phyloP scores from a whole-genome alignment of 1,140 invertebrate species.

The Littorina saxatilis region DNA sequence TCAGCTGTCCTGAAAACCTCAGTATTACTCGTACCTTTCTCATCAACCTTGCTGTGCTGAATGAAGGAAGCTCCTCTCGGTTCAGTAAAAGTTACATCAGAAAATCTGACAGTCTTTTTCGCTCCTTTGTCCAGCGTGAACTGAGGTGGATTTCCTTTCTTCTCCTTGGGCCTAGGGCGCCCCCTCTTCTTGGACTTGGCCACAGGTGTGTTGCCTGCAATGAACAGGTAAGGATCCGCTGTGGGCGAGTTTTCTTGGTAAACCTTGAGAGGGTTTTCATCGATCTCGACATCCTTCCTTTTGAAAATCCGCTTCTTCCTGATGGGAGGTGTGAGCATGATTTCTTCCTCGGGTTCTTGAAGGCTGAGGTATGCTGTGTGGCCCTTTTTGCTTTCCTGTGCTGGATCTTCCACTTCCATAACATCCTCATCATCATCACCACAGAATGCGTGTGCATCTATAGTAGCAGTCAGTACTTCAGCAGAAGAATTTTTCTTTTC shows the following conservation, averaged over 20 bases:
- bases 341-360: conserved; percentile 5
- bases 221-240: conserved; percentile 40
- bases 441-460: no score
- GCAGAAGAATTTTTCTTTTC: no score
- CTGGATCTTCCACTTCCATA: neutral
- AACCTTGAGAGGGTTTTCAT: neutral
- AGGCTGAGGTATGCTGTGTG: neutral
- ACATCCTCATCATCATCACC: neutral
- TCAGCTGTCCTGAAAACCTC: no score
- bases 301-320: conserved; percentile 39
- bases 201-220: conserved; percentile 28
- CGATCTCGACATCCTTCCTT: neutral
- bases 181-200: conserved; percentile 21
- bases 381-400: neutral
- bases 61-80: neutral
- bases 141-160: neutral
- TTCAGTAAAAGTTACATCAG: neutral
- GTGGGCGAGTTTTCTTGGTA: neutral
- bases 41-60: neutral
- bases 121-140: neutral
- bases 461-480: no score
- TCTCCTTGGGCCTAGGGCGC: conserved; percentile 6
- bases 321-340: conserved; percentile 13
- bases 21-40: neutral
- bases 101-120: neutral